Evolutionary conservation across 1,140 invertebrate species (phyloP), one percentile per base, ranked within the genome.

Genomic region (Sitophilus oryzae): DNA sequence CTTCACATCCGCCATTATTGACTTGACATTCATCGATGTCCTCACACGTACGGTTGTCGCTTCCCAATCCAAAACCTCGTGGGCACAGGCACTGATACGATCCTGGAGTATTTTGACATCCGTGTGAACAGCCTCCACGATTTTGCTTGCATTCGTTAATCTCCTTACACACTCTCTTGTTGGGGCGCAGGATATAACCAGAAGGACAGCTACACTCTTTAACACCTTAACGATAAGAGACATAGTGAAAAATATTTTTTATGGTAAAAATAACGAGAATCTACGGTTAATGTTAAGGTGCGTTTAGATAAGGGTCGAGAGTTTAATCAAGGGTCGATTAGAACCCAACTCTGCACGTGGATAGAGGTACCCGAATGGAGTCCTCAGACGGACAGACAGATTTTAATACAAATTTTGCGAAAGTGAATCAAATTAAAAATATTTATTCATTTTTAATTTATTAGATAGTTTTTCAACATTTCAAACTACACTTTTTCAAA

Each of bases 61-160:
- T 52, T 3, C 62, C 58, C n/a, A 82, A 62, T n/a, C 54, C 56
- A 59, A 71, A 79, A 4, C 73, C 76, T 9, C 56, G 14, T 2
- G 80, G 82, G 70, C 82, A 84, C 3, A 51, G 20, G 44, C 78
- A 88, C 50, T 65, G 45, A 34, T 58, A 80, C 19, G 73, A 79
- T 23, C 85, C 85, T 10, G 80, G 76, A 8, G 79, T 78, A 63
- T 88, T 87, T 45, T 82, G 73, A 68, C 85, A 88, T 4, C 77
- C 70, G 58, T 82, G 79, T 34, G 77, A 78, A 66, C 85, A 88
- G 0, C 81, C 82, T 0, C 82, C 84, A 66, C 85, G 85, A 58
- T 78, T 74, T 2, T 71, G 63, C 5, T 63, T 61, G 68, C 86
- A 88, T 68, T 88, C 85, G 62, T 89, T 77, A 52, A 86, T 76